Conservation (phyloP, 1,140 invertebrate genomes). For the Copidosoma floridanum region DNA sequence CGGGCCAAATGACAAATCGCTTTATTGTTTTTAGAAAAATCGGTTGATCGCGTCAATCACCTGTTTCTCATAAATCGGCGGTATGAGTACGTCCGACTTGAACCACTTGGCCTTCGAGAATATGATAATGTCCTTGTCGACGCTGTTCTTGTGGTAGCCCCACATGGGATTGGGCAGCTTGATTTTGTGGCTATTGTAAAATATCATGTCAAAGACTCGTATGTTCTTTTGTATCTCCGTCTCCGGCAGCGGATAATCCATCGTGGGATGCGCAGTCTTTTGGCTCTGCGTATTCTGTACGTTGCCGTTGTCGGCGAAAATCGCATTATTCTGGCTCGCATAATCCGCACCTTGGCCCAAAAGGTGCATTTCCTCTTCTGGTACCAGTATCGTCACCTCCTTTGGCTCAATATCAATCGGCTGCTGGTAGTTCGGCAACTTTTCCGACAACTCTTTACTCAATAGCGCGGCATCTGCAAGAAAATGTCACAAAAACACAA, state of each 20-base stretch:
- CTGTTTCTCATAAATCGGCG: slow-evolving; percentile 22
- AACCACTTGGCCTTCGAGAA: slow-evolving; percentile 20
- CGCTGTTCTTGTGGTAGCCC: slow-evolving; percentile 18
- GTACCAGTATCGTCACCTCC: slow-evolving; percentile 12
- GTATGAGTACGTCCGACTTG: slow-evolving; percentile 11
- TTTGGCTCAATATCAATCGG: no score
- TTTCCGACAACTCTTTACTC: no score
- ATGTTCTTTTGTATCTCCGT: slow-evolving; percentile 17
- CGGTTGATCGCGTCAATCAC: no score
- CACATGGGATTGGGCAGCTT: slow-evolving; percentile 19
- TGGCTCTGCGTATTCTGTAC: background rate
- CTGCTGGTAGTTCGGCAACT: no score
- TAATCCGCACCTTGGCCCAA: background rate
- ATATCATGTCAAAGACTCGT: slow-evolving; percentile 13
- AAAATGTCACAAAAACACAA: no score
- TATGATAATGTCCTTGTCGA: slow-evolving; percentile 19
- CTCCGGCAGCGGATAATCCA: slow-evolving; percentile 6
- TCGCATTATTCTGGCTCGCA: background rate
- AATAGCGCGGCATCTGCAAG: no score
- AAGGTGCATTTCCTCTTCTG: slow-evolving; percentile 9
- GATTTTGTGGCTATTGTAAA: slow-evolving; percentile 17
- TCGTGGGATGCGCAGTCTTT: background rate
- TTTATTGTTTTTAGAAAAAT: no score
- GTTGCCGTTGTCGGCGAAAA: background rate
- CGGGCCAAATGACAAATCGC: no score